A percentile compares a stretch with the other conserved stretches of the same genome.
Evolutionary conservation across 2,797 vertebrate genomes (phyloP).

Genomic region (Enteromius viviparus): DNA sequence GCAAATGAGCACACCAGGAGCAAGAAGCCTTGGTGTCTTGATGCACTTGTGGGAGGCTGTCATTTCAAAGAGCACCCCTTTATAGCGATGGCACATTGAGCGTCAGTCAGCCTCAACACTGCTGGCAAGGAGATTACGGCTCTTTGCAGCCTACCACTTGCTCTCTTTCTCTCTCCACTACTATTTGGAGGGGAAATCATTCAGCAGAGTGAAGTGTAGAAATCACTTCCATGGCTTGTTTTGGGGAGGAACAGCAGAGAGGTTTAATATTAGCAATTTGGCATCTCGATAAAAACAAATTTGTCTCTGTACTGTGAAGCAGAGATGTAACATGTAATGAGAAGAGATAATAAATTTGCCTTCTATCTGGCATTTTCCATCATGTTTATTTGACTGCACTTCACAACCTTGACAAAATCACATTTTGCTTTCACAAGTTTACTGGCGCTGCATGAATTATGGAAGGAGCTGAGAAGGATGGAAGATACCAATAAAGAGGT

Average conservation of each 20-base stretch:
- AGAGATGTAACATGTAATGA: constrained; percentile 34
- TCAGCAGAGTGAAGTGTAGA: constrained; percentile 31
- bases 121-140: constrained; percentile 58
- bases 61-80: constrained; percentile 59
- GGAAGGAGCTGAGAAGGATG: constrained; percentile 40
- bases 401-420: constrained; percentile 45
- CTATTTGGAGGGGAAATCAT: constrained; percentile 28
- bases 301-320: constrained; percentile 38
- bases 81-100: constrained; percentile 50
- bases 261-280: constrained; percentile 52
- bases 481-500: constrained; percentile 16
- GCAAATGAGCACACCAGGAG: constrained; percentile 60
- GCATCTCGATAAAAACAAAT: constrained; percentile 40
- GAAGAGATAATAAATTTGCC: constrained; percentile 36
- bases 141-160: constrained; percentile 45
- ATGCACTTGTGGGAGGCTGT: constrained; percentile 62
- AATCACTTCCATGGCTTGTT: constrained; percentile 39
- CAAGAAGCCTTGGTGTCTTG: constrained; percentile 52
- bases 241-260: constrained; percentile 39
- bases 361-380: constrained; percentile 43
- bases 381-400: constrained; percentile 49
- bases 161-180: constrained; percentile 15
- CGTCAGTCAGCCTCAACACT: constrained; percentile 56
- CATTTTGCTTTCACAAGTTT: constrained; percentile 53
- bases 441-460: constrained; percentile 53